Base-by-base conservation (phyloP, 2,888 invertebrate species). In the Drosophila rubida region DNA sequence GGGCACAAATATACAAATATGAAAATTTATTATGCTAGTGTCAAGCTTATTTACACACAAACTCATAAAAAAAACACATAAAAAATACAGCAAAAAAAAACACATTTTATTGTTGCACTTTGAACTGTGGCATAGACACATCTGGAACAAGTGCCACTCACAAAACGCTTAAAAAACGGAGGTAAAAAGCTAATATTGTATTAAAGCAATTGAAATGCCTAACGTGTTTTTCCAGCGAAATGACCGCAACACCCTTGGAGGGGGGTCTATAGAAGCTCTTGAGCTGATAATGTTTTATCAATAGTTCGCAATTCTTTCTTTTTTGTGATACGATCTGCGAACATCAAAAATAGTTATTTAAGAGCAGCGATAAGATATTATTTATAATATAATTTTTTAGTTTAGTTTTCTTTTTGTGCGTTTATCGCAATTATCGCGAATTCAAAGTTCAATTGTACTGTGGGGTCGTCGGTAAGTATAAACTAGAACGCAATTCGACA, bases 401-500 rank as follows among this genome's bases (percentile, higher is more conserved):
- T 16, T 49, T 16, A 27, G 0, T 13, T 25, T 23, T 14, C 25
- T 25, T 45, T 8, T 51, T 41, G 32, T 27, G 6, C 32, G 53
- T 53, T 44, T 74, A 74, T 70, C 42, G 27, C 57, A 35, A 25
- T 64, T 45, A 23, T 25, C 14, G 19, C 13, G 9, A 16, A 60
- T 37, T 27, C 57, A 75, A 74, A 74, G 74, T 74, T 70, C 71
- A 70, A 58, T 62, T 62, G 32, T 30, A 25, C 37, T 14, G 7
- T 54, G 61, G 70, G 61, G 65, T 61, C 42, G 41, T 25, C 25
- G 25, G 25, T 25, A 25, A 6, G 25, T 25, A 54, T 41, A 61
- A 75, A 62, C 19, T 80, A 82, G 62, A 82, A 80, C 80, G 80
- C 80, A 85, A 76, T 82, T 77, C 45, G 42, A 35, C 44, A 1